Evolutionary conservation across 2,113 vertebrate genomes (phyloP), one percentile per base, ranked within the genome.

Genomic region (Sinocyclocheilus rhinocerous): DNA sequence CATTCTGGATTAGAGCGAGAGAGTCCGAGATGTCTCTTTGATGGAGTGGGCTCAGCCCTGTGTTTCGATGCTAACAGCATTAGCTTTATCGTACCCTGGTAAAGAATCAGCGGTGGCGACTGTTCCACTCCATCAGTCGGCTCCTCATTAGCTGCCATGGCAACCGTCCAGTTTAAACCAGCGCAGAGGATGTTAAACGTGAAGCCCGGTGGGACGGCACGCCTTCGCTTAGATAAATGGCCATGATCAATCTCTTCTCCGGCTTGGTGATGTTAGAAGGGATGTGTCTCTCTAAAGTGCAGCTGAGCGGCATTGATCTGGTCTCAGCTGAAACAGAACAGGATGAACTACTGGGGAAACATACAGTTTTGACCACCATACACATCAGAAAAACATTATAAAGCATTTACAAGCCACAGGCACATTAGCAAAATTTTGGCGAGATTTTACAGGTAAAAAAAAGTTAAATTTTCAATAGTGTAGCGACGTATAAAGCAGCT

Each of bases 91-190:
- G 92, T 86, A 90, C 92, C 88, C 86, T 89, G 78, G 91, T 93
- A 93, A 93, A 91, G 91, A 91, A 87, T 88, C 90, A 88, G 50
- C 85, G 89, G 88, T 73, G 87, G 69, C 84, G 48, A 84, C 77
- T 52, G 42, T 87, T 82, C 91, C 89, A 92, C 90, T 84, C 77
- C 89, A 88, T 94, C 91, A 91, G 90, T 92, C 91, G 90, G 88
- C 88, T 89, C 86, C 89, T 91, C 90, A 92, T 93, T 93, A 93
- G 86, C 84, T 88, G 65, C 73, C 6, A 86, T 91, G 93, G 93
- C 88, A 90, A 88, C 87, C 72, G 69, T 88, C 91, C 93, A 91
- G 91, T 91, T 86, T 76, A 83, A 85, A 76, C 55, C 75, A 42
- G 76, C 77, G n/a, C 26, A 83, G 57, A 24, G 76, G 55, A 55